A percentile compares a stretch with the other conserved stretches of the same genome.
phyloP scores from a whole-genome alignment of 2,888 invertebrate genomes.

The Euphydryas editha region DNA sequence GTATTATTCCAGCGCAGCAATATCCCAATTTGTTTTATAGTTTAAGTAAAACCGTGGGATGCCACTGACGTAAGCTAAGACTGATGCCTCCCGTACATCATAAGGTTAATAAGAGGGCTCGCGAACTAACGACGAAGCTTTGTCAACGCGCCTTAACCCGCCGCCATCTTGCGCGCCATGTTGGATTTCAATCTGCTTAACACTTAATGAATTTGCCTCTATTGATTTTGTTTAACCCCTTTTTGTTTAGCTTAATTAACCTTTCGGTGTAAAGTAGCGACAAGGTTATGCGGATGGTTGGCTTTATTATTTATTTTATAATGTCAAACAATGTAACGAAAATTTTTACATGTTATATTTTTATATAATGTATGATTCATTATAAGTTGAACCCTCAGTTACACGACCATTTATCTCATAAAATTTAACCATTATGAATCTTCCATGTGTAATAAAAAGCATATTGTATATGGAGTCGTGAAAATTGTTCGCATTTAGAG shows the following conservation, averaged over 20 bases:
- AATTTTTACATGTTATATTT: neutral
- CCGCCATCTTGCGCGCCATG: slow-evolving; percentile 79
- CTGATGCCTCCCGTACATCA: slow-evolving; percentile 80
- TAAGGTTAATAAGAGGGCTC: slow-evolving; percentile 85
- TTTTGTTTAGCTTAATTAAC: slow-evolving; percentile 84
- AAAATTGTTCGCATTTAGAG: slow-evolving; percentile 68
- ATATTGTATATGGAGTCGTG: slow-evolving; percentile 49
- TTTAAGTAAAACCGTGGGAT: slow-evolving; percentile 33
- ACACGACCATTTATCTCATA: slow-evolving; percentile 13
- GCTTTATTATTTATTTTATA: slow-evolving; percentile 28
- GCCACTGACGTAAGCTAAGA: slow-evolving; percentile 47
- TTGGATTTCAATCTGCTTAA: slow-evolving; percentile 83
- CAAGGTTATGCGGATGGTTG: slow-evolving; percentile 29
- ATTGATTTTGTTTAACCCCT: slow-evolving; percentile 84
- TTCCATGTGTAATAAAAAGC: slow-evolving; percentile 25
- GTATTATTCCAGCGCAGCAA: slow-evolving; percentile 9
- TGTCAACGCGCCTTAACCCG: slow-evolving; percentile 81
- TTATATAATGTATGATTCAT: neutral
- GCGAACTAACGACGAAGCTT: slow-evolving; percentile 82
- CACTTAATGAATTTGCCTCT: slow-evolving; percentile 83
- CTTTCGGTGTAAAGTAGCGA: slow-evolving; percentile 65
- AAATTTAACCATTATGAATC: slow-evolving; percentile 31
- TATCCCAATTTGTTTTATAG: slow-evolving; percentile 28
- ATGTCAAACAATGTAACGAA: neutral
- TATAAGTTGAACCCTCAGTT: neutral